phyloP scores from a whole-genome alignment of 2,888 invertebrate species.

The Aspidapion aeneum region DNA sequence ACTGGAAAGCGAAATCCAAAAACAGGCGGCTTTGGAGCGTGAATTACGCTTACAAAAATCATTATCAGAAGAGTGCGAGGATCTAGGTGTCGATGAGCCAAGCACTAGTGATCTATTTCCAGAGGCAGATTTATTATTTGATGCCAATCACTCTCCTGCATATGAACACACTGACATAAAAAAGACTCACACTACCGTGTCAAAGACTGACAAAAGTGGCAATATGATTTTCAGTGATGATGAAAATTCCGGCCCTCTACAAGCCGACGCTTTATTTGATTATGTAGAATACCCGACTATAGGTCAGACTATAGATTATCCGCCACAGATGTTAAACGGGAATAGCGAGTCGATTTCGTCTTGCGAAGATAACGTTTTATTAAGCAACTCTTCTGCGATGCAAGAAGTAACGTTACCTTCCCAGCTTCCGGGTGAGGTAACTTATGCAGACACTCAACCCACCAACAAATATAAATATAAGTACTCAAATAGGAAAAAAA shows the following conservation, averaged over 20 bases:
- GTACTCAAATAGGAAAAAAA: conserved; percentile 46
- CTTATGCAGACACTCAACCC: conserved; percentile 37
- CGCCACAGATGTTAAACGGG: conserved; percentile 41
- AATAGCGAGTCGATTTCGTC: conserved; percentile 39
- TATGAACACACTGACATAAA: conserved; percentile 54
- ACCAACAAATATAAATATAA: conserved; percentile 47
- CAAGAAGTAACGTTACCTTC: conserved; percentile 48
- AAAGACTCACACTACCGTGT: conserved; percentile 25
- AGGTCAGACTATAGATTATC: conserved; percentile 38
- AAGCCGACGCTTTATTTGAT: conserved; percentile 44
- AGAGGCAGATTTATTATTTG: conserved; percentile 70
- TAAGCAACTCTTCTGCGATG: conserved; percentile 45
- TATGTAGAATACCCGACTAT: conserved; percentile 43
- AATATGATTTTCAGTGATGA: conserved; percentile 45
- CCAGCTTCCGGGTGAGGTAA: conserved; percentile 44
- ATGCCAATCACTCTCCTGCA: conserved; percentile 67
- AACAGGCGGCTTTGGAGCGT: conserved; percentile 54
- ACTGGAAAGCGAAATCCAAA: conserved; percentile 45
- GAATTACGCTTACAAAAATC: conserved; percentile 63
- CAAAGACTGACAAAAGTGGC: conserved; percentile 40
- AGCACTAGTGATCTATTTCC: conserved; percentile 78
- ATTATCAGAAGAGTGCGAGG: conserved; percentile 74
- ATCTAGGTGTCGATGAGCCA: conserved; percentile 74
- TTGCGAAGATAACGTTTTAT: conserved; percentile 44
- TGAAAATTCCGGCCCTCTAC: conserved; percentile 39